phyloP scores from a whole-genome alignment of 2,888 invertebrate species.

The Nudaria mundana region DNA sequence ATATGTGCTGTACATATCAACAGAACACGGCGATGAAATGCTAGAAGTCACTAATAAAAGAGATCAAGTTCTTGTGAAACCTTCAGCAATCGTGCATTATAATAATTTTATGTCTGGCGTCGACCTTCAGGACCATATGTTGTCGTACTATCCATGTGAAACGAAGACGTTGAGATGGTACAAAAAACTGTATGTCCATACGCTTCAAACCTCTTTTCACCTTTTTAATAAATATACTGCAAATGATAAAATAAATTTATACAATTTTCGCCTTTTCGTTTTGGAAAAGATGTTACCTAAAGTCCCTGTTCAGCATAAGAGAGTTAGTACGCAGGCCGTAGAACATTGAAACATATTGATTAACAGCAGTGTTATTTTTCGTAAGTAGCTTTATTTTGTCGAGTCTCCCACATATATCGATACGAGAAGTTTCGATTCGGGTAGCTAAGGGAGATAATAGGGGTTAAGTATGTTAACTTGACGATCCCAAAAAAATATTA shows the following conservation, averaged over 20 bases:
- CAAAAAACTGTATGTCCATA: neutral
- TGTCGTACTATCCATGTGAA: neutral
- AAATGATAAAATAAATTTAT: neutral
- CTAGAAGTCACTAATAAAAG: conserved; percentile 12
- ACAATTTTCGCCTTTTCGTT: neutral
- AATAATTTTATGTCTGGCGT: conserved; percentile 23
- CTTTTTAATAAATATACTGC: neutral
- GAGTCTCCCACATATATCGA: too few species aligned
- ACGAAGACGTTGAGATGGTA: neutral
- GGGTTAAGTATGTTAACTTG: too few species aligned
- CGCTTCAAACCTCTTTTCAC: neutral
- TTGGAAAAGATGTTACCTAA: neutral
- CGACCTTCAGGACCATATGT: neutral
- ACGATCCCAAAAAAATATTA: too few species aligned
- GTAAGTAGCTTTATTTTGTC: too few species aligned
- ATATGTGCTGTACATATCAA: conserved; percentile 22
- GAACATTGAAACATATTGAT: too few species aligned
- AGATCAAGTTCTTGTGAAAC: conserved; percentile 17
- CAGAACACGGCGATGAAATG: conserved; percentile 16
- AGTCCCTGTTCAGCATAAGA: too few species aligned
- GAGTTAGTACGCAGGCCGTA: too few species aligned
- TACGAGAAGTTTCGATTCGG: too few species aligned
- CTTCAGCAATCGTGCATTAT: conserved; percentile 23
- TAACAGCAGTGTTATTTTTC: too few species aligned
- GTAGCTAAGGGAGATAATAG: too few species aligned